Percentiles rank a stretch among this genome's conserved stretches.
Conservation (phyloP, 1,140 invertebrate species). For the Anastatus disparis region DNA sequence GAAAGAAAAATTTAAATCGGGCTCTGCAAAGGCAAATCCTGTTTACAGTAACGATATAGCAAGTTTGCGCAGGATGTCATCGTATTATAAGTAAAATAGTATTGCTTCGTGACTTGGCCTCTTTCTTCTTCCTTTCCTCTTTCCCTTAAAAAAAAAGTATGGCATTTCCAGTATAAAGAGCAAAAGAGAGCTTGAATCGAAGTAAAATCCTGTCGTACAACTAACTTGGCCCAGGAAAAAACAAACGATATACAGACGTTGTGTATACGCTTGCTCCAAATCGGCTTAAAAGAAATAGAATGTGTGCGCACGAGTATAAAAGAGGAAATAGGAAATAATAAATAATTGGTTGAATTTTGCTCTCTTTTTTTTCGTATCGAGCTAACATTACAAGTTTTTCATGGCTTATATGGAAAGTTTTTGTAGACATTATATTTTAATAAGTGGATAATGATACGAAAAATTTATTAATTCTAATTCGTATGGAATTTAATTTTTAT, state of each 20-base stretch:
- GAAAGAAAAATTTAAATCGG: not conserved
- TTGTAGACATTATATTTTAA: no score
- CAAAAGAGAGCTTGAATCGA: not conserved
- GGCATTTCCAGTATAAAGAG: slow-evolving; percentile 44
- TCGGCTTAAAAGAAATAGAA: not conserved
- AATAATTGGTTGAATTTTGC: not conserved
- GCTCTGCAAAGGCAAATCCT: not conserved
- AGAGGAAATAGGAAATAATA: not conserved
- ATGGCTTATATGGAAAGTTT: no score
- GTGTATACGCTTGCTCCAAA: not conserved
- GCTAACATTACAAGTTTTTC: no score
- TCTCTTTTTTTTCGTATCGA: no score
- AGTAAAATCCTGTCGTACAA: slow-evolving; percentile 36
- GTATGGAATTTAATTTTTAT: no score
- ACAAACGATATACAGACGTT: slow-evolving; percentile 42
- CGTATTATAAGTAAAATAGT: slow-evolving; percentile 50
- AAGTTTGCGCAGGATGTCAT: slow-evolving; percentile 33
- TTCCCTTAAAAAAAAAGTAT: no score
- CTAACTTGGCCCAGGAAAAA: slow-evolving; percentile 53
- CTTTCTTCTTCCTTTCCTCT: no score
- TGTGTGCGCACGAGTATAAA: not conserved
- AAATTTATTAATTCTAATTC: no score
- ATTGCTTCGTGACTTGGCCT: slow-evolving; percentile 47
- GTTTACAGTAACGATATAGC: not conserved
- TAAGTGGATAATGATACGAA: no score